These are phyloP conservation scores for Napeogenes inachia DNA, from an alignment of 2,888 invertebrate species.

Conservation along the genomic window DNA sequence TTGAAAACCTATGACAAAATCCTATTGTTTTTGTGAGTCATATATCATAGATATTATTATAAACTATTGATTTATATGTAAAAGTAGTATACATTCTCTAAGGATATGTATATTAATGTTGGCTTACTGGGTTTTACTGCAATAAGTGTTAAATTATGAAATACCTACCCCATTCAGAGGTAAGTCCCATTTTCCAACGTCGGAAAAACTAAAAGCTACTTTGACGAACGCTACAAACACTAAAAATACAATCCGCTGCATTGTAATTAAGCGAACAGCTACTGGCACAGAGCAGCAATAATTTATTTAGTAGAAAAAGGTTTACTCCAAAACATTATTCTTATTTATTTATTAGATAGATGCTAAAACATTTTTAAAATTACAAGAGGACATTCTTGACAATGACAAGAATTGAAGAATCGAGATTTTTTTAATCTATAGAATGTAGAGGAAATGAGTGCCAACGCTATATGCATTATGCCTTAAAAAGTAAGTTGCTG, in stretches of 20 bases:
- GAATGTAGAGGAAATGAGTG: too few relatives aligned
- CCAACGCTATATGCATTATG: too few relatives aligned
- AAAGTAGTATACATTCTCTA: background rate
- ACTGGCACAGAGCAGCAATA: conserved; percentile 20
- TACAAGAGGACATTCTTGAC: conserved; percentile 20
- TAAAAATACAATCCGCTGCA: conserved; percentile 52
- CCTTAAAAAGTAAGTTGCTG: too few relatives aligned
- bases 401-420: conserved; percentile 3
- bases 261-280: conserved; percentile 36
- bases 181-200: conserved; percentile 83
- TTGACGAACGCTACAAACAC: conserved; percentile 49
- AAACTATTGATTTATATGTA: background rate
- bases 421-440: background rate
- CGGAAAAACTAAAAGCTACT: conserved; percentile 71
- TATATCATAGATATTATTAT: too few relatives aligned
- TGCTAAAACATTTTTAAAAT: conserved; percentile 26
- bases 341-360: conserved; percentile 25
- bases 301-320: conserved; percentile 23
- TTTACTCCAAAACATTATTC: conserved; percentile 30
- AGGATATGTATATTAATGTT: background rate
- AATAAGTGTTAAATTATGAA: background rate
- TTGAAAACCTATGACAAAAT: background rate
- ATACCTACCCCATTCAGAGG: conserved; percentile 73
- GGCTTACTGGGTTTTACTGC: too few relatives aligned
- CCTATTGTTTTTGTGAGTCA: too few relatives aligned